Base-by-base conservation (phyloP, 2,797 vertebrate genomes). In the Takifugu ocellatus region DNA sequence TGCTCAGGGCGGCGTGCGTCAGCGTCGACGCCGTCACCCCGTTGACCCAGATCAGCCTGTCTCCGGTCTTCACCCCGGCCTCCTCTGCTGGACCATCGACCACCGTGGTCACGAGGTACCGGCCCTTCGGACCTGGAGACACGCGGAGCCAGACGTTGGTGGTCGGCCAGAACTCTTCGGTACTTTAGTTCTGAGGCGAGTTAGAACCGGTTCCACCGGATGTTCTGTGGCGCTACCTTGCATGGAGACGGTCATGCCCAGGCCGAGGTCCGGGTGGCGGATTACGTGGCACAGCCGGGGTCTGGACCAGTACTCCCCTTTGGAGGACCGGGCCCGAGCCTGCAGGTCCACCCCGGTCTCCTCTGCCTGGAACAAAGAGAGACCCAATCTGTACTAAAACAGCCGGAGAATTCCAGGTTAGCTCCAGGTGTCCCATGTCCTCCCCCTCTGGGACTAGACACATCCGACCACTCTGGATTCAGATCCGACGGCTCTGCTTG, bases 1-100 rank as follows among this genome's bases (percentile, higher is more conserved):
- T 94, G 75, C 50, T 75, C 29, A 99, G 89, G 46, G 88, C 82
- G 0, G 74, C 55, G 2, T 81, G 53, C 0, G 92, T 91, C 59
- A 93, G 86, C 9, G 61, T 85, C 51, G 90, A 92, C 33, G 87
- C 91, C 0, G 70, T 81, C 65, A 78, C 65, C 1, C 96, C 95
- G 0, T 98, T 94, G 57, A 99, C 88, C 89, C 95, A 96, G 57
- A 98, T 72, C 49, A 99, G 90, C 64, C 90, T 86, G 72, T 93
- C 94, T 46, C 93, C 93, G 0, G 67, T 70, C 2, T 80, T 85
- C 54, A 98, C 92, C 0, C 95, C 95, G 0, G 94, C 93, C 16
- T 68, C 88, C 52, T 96, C 92, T 0, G 96, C 95, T 0, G 94
- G 91, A 16, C 96, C 92, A 0, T 88, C 89, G 14, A 61, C 51